These are phyloP conservation scores for Onychostruthus taczanowskii DNA, from an alignment of 2,113 vertebrate genomes.

Conservation along the genomic window DNA sequence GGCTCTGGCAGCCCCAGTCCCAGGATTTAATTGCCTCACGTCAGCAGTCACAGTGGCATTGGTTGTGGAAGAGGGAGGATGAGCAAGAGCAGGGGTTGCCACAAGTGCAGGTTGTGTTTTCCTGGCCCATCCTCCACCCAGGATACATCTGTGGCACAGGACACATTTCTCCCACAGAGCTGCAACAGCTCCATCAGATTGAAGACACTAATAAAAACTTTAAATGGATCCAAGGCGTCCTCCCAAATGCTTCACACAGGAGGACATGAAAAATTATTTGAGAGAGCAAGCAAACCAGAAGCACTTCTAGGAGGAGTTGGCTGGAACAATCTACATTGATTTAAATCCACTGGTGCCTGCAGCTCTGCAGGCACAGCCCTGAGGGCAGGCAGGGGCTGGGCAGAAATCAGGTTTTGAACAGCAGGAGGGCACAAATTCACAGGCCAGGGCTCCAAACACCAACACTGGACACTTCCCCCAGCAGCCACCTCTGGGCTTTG, in stretches of 20 bases:
- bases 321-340: not conserved
- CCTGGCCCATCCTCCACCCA: not conserved
- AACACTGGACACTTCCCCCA: not conserved
- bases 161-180: not conserved
- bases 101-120: not conserved
- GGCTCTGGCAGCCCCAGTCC: not conserved
- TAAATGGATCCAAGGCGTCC: not conserved
- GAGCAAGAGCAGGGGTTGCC: not conserved
- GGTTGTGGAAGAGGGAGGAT: not conserved
- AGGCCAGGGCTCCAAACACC: not conserved
- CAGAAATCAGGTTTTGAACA: not conserved
- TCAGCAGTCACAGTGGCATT: not conserved
- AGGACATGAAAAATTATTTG: not conserved
- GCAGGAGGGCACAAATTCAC: not conserved
- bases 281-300: not conserved
- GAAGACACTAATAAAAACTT: not conserved
- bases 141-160: fast-evolving
- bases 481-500: not conserved
- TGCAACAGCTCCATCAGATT: not conserved
- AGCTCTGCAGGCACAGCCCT: not conserved
- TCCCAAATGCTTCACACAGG: not conserved
- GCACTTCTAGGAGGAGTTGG: not conserved
- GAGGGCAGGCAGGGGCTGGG: not conserved
- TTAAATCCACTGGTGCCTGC: not conserved
- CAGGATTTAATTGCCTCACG: not conserved